Percentiles rank a stretch among this genome's conserved stretches.
Conservation (phyloP, 1,140 invertebrate genomes). For the Aphidius ervi region DNA sequence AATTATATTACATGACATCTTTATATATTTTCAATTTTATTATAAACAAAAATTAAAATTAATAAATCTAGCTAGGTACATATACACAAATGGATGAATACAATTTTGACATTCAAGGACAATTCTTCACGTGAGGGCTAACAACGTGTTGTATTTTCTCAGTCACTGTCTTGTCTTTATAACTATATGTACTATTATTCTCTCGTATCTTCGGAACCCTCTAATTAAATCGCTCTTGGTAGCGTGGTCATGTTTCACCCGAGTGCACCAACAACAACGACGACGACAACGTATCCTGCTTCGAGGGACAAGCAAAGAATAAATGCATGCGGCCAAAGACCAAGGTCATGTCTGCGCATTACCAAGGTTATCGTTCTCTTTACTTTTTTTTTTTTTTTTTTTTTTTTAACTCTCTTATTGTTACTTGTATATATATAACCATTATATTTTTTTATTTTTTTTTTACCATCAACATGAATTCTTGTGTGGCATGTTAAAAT, state of each 20-base stretch:
- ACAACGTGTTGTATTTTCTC: slow-evolving; percentile 19
- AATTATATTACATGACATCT: background rate
- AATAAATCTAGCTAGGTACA: too few species aligned
- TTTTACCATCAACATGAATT: slow-evolving; percentile 7
- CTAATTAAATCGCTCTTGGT: slow-evolving; percentile 38
- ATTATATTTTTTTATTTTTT: background rate
- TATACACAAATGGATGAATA: background rate
- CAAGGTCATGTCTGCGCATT: slow-evolving; percentile 37
- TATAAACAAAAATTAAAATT: too few species aligned
- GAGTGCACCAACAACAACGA: slow-evolving; percentile 17
- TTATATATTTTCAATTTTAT: too few species aligned
- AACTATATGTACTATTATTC: slow-evolving; percentile 1
- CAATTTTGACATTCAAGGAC: slow-evolving; percentile 9
- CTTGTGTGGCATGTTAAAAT: background rate
- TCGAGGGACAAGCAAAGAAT: slow-evolving; percentile 10
- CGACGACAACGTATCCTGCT: slow-evolving; percentile 21
- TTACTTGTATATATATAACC: background rate
- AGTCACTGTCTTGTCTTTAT: slow-evolving; percentile 12
- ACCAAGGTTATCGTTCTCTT: slow-evolving; percentile 43
- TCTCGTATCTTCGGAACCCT: slow-evolving; percentile 30
- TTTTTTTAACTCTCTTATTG: slow-evolving; percentile 10
- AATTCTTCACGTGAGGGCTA: slow-evolving; percentile 5
- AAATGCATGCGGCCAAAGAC: slow-evolving; percentile 25
- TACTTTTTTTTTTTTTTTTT: background rate
- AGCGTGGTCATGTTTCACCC: slow-evolving; percentile 33